Conservation (phyloP, 2,113 vertebrate genomes). For the Rhadina sibilatrix region DNA sequence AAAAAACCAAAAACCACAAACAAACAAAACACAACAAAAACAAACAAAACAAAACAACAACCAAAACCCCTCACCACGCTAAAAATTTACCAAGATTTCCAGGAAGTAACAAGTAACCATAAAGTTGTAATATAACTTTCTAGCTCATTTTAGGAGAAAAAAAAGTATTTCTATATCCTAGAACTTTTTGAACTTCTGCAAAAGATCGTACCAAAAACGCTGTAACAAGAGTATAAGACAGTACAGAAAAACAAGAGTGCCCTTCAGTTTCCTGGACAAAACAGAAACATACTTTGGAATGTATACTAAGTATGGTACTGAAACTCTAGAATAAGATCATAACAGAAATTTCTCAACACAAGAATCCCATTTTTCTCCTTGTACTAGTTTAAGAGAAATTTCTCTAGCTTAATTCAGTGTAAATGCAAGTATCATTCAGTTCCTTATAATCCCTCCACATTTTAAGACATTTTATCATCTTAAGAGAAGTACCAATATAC, state of each 20-base stretch:
- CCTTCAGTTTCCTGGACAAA: neutral
- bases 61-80: neutral
- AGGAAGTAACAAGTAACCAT: neutral
- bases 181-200: neutral
- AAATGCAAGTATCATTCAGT: neutral
- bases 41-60: neutral
- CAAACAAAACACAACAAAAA: neutral
- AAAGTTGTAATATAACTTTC: neutral
- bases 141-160: neutral
- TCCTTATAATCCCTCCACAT: neutral
- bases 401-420: neutral
- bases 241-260: neutral
- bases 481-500: neutral
- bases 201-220: neutral
- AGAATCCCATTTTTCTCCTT: neutral
- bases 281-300: neutral
- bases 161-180: neutral
- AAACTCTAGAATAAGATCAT: neutral
- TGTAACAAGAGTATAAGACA: neutral
- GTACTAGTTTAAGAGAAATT: neutral
- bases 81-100: neutral
- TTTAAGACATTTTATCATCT: neutral
- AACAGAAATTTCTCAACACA: neutral
- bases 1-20: neutral
- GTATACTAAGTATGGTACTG: neutral